Base-by-base conservation (phyloP, 2,888 invertebrate genomes). In the Venusia cambrica region DNA sequence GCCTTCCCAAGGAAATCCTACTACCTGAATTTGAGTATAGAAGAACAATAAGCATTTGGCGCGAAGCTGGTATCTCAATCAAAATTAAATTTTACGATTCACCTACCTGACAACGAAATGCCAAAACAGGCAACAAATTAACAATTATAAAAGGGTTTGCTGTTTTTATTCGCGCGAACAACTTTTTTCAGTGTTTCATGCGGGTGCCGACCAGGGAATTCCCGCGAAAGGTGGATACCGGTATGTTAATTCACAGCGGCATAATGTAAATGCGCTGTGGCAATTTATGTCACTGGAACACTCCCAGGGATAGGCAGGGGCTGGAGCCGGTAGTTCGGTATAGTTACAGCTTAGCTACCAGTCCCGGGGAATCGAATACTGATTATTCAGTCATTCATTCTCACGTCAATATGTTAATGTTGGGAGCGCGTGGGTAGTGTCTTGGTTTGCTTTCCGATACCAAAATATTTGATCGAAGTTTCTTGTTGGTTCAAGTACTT, bases 281-380 rank as follows among this genome's bases (percentile, higher is more conserved):
- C 71, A 77, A 79, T 80, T 79, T 81, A 80, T 81, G 77, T 79
- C 76, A 70, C 70, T 73, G 69, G 69, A 76, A 73, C 64, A 73
- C 70, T 73, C 70, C 57, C 62, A 39, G 70, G 74, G 69, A 75
- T 69, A 68, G 58, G 71, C 58, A 45, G 54, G 38, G 54, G 22
- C 37, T 38, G 53, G n/a, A n/a, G 16, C 38, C 40, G 28, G 38
- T 39, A 48, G 38, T 35, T 36, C 41, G 27, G n/a, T n/a, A 57
- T 64, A 64, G 58, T 60, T 58, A 47, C 49, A 44, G 52, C 20
- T n/a, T n/a, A n/a, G n/a, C 24, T 34, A 27, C 19, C 21, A 21
- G 64, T 57, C 43, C 48, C 46, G 51, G 55, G 48, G 52, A 59
- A 62, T 63, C 55, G 53, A 51, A 57, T 57, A 57, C 60, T 65